Conservation (phyloP, 2,797 vertebrate species). For the Paratrypauchen microcephalus region DNA sequence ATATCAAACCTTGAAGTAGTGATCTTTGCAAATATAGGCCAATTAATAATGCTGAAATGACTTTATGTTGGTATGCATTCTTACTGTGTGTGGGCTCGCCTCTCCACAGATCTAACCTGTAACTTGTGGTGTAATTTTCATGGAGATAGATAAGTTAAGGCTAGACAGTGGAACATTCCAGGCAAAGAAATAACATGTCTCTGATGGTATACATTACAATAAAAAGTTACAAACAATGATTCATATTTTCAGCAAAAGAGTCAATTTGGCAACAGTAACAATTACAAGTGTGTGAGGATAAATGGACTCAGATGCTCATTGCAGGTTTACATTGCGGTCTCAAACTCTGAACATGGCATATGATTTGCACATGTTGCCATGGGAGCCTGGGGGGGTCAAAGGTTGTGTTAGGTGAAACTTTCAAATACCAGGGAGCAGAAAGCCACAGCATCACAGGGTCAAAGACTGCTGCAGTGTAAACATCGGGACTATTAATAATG, state of each 20-base stretch:
- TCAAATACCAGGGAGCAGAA: conserved; percentile 55
- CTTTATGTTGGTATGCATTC: too few relatives aligned
- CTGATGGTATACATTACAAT: too few relatives aligned
- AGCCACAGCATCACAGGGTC: conserved; percentile 55
- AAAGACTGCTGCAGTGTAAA: conserved; percentile 54
- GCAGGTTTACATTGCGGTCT: neutral
- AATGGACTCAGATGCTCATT: neutral
- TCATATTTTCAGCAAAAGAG: neutral
- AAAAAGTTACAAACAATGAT: too few relatives aligned
- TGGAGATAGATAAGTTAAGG: too few relatives aligned
- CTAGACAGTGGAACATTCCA: too few relatives aligned
- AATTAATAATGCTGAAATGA: too few relatives aligned
- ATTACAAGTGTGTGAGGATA: neutral
- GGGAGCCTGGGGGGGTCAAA: conserved; percentile 42
- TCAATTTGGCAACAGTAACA: neutral
- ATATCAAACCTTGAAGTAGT: too few relatives aligned
- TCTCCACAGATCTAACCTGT: too few relatives aligned
- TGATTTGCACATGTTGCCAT: conserved; percentile 19
- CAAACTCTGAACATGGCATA: neutral
- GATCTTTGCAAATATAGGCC: neutral
- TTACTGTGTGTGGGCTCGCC: too few relatives aligned
- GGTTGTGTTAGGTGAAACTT: conserved; percentile 48
- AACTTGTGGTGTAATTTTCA: too few relatives aligned
- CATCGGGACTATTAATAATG: conserved; percentile 45
- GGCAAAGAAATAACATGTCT: too few relatives aligned